phyloP scores from a whole-genome alignment of 2,888 invertebrate genomes.

The Drosophila picticornis region DNA sequence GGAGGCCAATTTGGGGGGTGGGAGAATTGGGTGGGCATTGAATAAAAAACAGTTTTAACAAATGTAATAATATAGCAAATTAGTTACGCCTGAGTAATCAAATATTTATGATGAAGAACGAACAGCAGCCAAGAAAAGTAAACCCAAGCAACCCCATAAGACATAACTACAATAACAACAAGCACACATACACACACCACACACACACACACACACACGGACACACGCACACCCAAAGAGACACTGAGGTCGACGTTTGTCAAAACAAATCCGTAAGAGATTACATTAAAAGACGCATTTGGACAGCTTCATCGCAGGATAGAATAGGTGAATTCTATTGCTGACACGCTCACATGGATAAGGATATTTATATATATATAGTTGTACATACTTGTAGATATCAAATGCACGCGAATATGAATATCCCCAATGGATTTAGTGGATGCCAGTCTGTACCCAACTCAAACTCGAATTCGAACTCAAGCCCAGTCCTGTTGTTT shows the following conservation, averaged over 20 bases:
- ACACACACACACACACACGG: conserved; percentile 35
- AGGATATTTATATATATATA: not conserved
- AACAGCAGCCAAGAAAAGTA: conserved; percentile 26
- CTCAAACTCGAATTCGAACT: conserved; percentile 25
- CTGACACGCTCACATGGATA: conserved; percentile 8
- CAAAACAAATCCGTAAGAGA: conserved; percentile 82
- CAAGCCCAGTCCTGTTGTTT: conserved; percentile 48
- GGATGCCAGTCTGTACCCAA: conserved; percentile 63
- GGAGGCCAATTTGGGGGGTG: not conserved
- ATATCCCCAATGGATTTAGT: conserved; percentile 71
- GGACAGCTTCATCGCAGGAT: conserved; percentile 81
- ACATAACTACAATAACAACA: conserved; percentile 31
- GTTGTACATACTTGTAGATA: conserved; percentile 6
- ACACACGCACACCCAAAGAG: not conserved
- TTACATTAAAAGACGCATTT: conserved; percentile 81
- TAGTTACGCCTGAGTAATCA: conserved; percentile 74
- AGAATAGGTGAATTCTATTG: conserved; percentile 54
- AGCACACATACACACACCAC: conserved; percentile 36
- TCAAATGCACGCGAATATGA: conserved; percentile 34
- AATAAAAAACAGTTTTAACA: conserved; percentile 46
- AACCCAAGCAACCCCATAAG: conserved; percentile 25
- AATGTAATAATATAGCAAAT: conserved; percentile 74
- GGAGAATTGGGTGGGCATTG: not conserved
- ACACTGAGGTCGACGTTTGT: conserved; percentile 55
- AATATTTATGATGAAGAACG: conserved; percentile 71